phyloP scores from a whole-genome alignment of 1,140 invertebrate genomes.

The Teleogryllus occipitalis region DNA sequence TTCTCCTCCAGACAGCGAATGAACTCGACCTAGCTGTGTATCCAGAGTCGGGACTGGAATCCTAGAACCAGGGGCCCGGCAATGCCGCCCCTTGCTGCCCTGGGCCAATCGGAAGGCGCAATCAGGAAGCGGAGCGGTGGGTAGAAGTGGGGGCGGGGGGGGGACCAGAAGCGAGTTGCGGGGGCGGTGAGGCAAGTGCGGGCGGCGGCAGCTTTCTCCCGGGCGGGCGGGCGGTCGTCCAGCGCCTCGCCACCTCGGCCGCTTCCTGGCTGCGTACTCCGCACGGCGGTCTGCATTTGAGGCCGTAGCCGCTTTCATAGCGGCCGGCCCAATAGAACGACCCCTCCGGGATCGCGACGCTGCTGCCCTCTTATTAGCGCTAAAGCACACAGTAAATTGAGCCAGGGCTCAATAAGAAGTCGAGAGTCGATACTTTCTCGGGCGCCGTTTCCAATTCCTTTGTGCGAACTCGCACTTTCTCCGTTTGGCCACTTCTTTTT shows the following conservation, averaged over 20 bases:
- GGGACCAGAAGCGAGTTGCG: too few species aligned
- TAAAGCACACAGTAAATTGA: not conserved
- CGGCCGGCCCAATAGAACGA: not conserved
- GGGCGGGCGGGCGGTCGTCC: too few species aligned
- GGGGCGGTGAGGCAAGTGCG: too few species aligned
- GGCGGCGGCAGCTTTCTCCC: too few species aligned
- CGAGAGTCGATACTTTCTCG: not conserved
- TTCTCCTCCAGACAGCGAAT: too few species aligned
- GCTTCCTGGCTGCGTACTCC: not conserved
- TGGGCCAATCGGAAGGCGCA: too few species aligned
- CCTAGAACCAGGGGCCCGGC: too few species aligned
- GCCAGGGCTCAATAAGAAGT: not conserved
- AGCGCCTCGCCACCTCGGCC: not conserved
- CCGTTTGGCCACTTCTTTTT: not conserved
- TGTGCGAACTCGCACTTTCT: not conserved
- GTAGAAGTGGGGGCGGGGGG: too few species aligned
- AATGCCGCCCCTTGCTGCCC: too few species aligned
- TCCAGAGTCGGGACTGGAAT: too few species aligned
- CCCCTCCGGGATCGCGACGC: not conserved
- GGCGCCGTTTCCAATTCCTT: not conserved
- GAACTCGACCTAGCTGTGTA: too few species aligned
- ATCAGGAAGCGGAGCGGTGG: too few species aligned
- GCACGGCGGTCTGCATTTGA: not conserved
- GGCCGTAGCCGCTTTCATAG: not conserved
- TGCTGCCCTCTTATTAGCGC: not conserved